Evolutionary conservation across 2,888 invertebrate species (phyloP).

Genomic region (Atrina japonica): DNA sequence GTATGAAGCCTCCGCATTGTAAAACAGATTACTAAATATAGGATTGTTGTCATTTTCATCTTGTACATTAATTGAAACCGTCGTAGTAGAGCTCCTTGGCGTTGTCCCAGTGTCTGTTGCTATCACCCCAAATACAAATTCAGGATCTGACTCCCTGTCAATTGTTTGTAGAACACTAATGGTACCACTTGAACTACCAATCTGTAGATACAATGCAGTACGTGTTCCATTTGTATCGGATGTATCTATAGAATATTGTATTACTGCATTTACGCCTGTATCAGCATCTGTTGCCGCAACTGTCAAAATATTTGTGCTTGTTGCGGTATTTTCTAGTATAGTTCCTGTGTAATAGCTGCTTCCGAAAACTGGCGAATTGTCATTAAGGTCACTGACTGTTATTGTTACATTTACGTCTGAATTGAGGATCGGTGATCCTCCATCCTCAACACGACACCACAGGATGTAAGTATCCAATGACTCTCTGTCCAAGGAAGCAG

Average conservation of each 20-base stretch:
- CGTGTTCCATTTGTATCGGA: constrained; percentile 48
- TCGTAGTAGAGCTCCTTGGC: constrained; percentile 89
- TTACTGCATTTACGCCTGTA: constrained; percentile 59
- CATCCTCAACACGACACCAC: constrained; percentile 61
- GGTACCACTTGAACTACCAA: constrained; percentile 53
- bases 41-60: constrained; percentile 68
- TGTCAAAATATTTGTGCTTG: constrained; percentile 58
- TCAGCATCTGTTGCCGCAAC: constrained; percentile 66
- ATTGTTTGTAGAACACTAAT: constrained; percentile 58
- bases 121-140: constrained; percentile 83
- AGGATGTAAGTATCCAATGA: constrained; percentile 52
- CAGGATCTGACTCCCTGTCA: constrained; percentile 62
- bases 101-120: constrained; percentile 94
- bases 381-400: constrained; percentile 68
- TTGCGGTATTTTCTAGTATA: constrained; percentile 59
- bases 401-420: constrained; percentile 63
- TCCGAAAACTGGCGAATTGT: constrained; percentile 68
- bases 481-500: constrained; percentile 61
- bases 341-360: constrained; percentile 51
- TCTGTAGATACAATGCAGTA: constrained; percentile 53
- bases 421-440: constrained; percentile 56
- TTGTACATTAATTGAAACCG: constrained; percentile 62
- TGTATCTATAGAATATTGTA: constrained; percentile 63
- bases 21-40: constrained; percentile 60
- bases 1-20: constrained; percentile 69